These are phyloP conservation scores for Drosophila murphyi DNA, from an alignment of 1,140 invertebrate genomes.

Conservation along the genomic window DNA sequence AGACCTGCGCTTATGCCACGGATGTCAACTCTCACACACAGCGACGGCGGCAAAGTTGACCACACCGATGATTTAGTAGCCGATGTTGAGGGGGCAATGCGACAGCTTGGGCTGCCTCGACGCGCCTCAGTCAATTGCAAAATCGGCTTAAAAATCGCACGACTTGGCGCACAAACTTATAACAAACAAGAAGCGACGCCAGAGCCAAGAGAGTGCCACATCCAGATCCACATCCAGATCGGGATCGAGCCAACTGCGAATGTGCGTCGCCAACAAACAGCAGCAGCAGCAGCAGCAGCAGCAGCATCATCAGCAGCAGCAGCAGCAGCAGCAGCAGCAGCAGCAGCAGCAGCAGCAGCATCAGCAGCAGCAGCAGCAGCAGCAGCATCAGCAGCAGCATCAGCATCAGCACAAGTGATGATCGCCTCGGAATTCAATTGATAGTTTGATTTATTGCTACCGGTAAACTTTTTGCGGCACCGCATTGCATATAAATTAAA, in stretches of 20 bases:
- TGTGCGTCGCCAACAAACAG: neutral
- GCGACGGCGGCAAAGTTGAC: conserved; percentile 6
- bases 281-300: neutral
- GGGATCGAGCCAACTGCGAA: neutral
- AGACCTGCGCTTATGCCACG: conserved; percentile 65
- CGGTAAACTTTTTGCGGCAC: conserved; percentile 73
- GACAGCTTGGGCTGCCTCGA: conserved; percentile 69
- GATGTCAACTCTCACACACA: conserved; percentile 66
- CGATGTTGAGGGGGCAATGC: conserved; percentile 52
- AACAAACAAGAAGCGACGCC: conserved; percentile 2
- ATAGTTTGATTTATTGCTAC: conserved; percentile 85
- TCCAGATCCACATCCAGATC: neutral
- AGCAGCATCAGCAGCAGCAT: neutral
- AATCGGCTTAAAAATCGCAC: conserved; percentile 80
- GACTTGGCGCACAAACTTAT: conserved; percentile 24
- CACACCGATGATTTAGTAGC: conserved; percentile 70
- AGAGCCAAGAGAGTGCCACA: neutral
- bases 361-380: neutral
- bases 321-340: conserved; percentile 4
- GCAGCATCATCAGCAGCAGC: neutral
- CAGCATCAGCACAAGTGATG: conserved; percentile 69
- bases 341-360: conserved; percentile 7
- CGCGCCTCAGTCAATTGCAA: conserved; percentile 79
- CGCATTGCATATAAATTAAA: conserved; percentile 76
- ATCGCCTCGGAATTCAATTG: conserved; percentile 84